These are phyloP conservation scores for Ophraella communa DNA, from an alignment of 2,888 invertebrate genomes.

Conservation along the genomic window DNA sequence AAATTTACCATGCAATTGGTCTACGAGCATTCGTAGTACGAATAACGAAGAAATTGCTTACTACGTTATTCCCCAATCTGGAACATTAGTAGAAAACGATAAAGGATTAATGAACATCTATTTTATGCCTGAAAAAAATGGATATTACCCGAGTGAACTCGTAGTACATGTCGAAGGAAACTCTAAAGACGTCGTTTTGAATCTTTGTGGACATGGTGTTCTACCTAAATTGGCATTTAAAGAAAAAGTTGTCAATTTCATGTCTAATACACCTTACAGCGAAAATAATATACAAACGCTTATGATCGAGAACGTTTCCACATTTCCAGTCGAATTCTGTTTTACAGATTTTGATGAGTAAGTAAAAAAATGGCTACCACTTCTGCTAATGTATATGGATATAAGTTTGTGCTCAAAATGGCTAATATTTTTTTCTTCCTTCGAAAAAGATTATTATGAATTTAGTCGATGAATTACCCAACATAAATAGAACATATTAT, in stretches of 20 bases:
- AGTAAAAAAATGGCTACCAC: no score
- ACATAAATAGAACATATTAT: no score
- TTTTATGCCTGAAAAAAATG: slow-evolving; percentile 65
- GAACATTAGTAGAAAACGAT: slow-evolving; percentile 62
- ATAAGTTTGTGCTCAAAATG: no score
- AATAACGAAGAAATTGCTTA: slow-evolving; percentile 40
- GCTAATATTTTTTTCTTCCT: no score
- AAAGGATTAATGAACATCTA: slow-evolving; percentile 64
- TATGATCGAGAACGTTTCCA: slow-evolving; percentile 68
- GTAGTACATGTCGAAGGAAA: slow-evolving; percentile 62
- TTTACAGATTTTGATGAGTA: slow-evolving; percentile 73
- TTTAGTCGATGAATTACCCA: no score
- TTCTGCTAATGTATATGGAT: no score
- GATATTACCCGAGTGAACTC: slow-evolving; percentile 53
- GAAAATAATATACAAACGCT: slow-evolving; percentile 65
- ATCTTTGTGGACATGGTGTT: slow-evolving; percentile 64
- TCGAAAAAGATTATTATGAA: no score
- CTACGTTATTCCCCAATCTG: slow-evolving; percentile 56
- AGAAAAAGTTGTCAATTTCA: slow-evolving; percentile 64
- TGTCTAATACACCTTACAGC: slow-evolving; percentile 70
- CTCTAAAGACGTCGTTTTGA: slow-evolving; percentile 56
- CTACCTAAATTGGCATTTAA: slow-evolving; percentile 63
- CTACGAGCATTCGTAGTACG: slow-evolving; percentile 59
- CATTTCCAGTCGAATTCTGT: slow-evolving; percentile 72
- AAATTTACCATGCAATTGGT: slow-evolving; percentile 66